phyloP scores from a whole-genome alignment of 2,113 vertebrate species.

The Trematocara stigmaticum region DNA sequence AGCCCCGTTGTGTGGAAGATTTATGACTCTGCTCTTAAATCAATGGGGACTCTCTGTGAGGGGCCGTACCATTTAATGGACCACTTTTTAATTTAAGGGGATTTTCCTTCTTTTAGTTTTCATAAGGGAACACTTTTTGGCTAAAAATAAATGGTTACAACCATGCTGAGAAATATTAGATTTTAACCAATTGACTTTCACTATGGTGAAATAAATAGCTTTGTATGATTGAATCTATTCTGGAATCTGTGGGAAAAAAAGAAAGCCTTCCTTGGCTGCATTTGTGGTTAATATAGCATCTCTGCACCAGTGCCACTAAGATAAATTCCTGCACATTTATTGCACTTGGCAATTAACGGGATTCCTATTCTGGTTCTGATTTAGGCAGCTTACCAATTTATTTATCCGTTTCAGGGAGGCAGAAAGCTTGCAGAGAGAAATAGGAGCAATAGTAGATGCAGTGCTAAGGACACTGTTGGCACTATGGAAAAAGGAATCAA shows the following conservation, averaged over 20 bases:
- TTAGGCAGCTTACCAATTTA: slow-evolving; percentile 1
- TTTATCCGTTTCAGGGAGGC: slow-evolving; percentile 1
- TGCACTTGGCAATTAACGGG: slow-evolving; percentile 28
- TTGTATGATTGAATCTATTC: slow-evolving; percentile 2
- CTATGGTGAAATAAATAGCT: slow-evolving; percentile 18
- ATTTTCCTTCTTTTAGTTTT: slow-evolving; percentile 45
- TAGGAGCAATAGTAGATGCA: background rate
- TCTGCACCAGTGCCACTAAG: slow-evolving; percentile 4
- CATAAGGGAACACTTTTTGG: slow-evolving; percentile 28
- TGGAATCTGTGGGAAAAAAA: background rate
- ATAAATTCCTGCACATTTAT: slow-evolving; percentile 23
- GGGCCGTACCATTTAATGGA: slow-evolving; percentile 47
- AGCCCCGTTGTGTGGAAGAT: slow-evolving; percentile 53
- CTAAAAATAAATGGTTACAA: background rate
- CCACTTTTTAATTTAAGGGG: slow-evolving; percentile 47
- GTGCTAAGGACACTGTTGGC: slow-evolving; percentile 23
- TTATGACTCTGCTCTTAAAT: slow-evolving; percentile 64
- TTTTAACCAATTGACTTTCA: slow-evolving; percentile 5
- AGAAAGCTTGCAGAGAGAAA: background rate
- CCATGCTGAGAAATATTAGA: slow-evolving; percentile 14
- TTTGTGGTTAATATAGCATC: slow-evolving; percentile 21
- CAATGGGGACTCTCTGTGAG: slow-evolving; percentile 52
- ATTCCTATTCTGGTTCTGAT: slow-evolving; percentile 23
- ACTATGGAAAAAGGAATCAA: slow-evolving; percentile 44
- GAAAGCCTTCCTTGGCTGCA: background rate